Percentiles rank a stretch among this genome's conserved stretches.
Conservation (phyloP, 2,797 vertebrate species). For the Astyanax mexicanus region DNA sequence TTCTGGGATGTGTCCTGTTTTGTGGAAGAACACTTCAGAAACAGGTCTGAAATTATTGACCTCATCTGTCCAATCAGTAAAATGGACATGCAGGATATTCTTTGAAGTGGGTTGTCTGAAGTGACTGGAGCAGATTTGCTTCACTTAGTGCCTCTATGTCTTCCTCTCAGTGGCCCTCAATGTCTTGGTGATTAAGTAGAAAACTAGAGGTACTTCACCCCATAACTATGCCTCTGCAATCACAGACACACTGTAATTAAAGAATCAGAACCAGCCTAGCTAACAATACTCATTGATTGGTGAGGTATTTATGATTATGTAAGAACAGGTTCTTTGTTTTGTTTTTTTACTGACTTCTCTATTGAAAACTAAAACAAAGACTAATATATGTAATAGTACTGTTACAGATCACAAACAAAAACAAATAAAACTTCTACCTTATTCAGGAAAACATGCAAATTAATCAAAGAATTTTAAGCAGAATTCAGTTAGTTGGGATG, state of each 20-base stretch:
- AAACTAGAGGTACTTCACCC: conserved; percentile 59
- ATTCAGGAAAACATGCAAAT: no score
- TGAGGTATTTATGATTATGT: neutral
- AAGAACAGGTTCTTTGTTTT: no score
- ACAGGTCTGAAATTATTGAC: conserved; percentile 63
- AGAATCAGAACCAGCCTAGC: neutral
- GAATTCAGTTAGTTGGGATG: neutral
- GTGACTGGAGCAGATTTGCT: conserved; percentile 41
- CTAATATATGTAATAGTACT: no score
- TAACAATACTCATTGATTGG: neutral
- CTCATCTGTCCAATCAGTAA: conserved; percentile 71
- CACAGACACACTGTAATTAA: conserved; percentile 28
- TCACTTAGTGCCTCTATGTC: conserved; percentile 33
- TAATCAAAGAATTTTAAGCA: no score
- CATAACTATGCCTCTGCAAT: conserved; percentile 41
- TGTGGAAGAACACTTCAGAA: conserved; percentile 22
- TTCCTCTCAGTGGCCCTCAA: conserved; percentile 49
- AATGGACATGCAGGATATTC: conserved; percentile 62
- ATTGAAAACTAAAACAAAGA: no score
- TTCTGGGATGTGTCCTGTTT: no score
- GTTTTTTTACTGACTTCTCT: no score
- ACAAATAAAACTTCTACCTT: no score
- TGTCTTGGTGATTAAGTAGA: conserved; percentile 60
- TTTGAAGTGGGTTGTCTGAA: conserved; percentile 69
- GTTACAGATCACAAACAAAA: no score